Base-by-base conservation (phyloP, 2,888 invertebrate genomes). In the Drosophila pullipes region DNA sequence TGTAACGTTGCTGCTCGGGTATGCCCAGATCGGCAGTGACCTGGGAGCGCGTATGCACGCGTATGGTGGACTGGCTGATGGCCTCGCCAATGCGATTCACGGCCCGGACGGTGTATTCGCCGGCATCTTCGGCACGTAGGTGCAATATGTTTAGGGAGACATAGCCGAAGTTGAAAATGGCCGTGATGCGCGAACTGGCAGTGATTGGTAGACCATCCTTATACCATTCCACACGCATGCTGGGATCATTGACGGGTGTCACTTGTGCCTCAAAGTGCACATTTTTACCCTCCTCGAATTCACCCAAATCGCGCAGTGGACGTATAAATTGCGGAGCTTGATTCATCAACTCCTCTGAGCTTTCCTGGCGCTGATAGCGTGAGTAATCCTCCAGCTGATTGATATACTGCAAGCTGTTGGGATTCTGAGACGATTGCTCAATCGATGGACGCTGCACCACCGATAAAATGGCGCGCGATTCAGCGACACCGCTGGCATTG, bases 91-190 rank as follows among this genome's bases (percentile, higher is more conserved):
- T 95, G 92, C 97, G 96, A 93, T 98, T 98, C 85, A 97, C 96
- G 94, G 98, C 98, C 92, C 97, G 96, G 93, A 97, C 97, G 90
- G 97, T 97, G 91, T 98, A 98, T 94, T 97, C 96, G 94, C 99
- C 99, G 92, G 97, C 96, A 96, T 99, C 99, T 96, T 99, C 99
- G 95, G 97, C 96, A 95, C 98, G 97, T 95, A 99, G 97, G 96
- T 99, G 98, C 96, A 98, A 95, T 94, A 99, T 98, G 95, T 99
- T 99, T 92, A 99, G 96, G 94, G 98, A 98, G 95, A 99, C 98
- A 95, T 98, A 98, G 94, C 99, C 99, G 96, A 99, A 99, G 96
- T 99, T 99, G 96, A 98, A 98, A 95, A 98, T 97, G 93, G 98
- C 98, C 93, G 97, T 97, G 94, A 98, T 98, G 94, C 99, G 96